These are phyloP conservation scores for Stictonetta naevosa DNA, from an alignment of 2,113 vertebrate genomes.

Conservation along the genomic window DNA sequence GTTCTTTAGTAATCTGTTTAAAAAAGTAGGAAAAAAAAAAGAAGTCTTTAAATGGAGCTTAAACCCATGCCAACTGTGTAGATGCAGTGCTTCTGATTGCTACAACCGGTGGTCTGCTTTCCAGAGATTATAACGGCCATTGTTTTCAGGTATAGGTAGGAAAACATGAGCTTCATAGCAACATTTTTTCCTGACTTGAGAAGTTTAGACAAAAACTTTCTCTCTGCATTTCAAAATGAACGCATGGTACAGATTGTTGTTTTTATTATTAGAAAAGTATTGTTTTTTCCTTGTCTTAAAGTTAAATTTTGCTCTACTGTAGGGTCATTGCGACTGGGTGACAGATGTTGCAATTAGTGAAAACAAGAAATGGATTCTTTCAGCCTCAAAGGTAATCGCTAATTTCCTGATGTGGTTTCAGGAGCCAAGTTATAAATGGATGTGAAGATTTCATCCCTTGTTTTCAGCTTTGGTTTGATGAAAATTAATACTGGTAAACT, in stretches of 20 bases:
- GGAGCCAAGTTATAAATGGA: background rate
- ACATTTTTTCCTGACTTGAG: background rate
- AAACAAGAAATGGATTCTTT: slow-evolving; percentile 78
- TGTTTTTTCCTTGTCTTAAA: background rate
- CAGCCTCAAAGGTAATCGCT: slow-evolving; percentile 80
- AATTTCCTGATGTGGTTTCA: background rate
- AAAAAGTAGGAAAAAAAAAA: background rate
- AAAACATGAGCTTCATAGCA: background rate
- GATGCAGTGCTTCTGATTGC: background rate
- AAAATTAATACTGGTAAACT: background rate
- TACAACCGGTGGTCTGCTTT: background rate
- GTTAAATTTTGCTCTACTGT: slow-evolving; percentile 7
- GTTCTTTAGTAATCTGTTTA: background rate
- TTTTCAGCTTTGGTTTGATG: background rate
- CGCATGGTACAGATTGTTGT: background rate
- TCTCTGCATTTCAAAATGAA: background rate
- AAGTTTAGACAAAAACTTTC: background rate
- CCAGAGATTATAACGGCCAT: background rate
- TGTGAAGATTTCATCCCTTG: background rate
- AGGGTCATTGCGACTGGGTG: slow-evolving; percentile 87
- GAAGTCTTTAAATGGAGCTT: background rate
- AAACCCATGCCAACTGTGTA: background rate
- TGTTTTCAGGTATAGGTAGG: background rate
- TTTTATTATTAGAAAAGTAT: background rate
- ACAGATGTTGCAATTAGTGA: slow-evolving; percentile 79